These are phyloP conservation scores for Philopotamus ludificatus DNA, from an alignment of 1,140 invertebrate genomes.

Conservation along the genomic window DNA sequence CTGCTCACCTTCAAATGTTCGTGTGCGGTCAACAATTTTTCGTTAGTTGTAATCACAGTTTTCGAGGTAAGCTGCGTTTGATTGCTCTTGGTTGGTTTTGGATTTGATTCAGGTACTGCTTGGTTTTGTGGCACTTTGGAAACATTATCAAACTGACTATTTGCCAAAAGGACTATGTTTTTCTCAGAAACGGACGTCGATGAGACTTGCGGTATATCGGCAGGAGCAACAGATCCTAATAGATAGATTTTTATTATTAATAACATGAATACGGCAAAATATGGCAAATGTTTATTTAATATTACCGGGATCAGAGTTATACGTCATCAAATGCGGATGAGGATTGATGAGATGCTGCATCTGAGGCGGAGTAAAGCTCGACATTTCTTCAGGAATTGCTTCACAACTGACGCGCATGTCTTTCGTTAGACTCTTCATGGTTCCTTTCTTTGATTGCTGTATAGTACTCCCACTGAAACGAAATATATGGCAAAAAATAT, in stretches of 20 bases:
- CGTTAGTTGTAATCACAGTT: not conserved
- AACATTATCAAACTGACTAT: not conserved
- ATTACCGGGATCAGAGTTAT: constrained; percentile 53
- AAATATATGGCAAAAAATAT: no score
- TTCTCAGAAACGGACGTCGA: constrained; percentile 31
- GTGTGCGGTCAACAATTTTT: constrained; percentile 19
- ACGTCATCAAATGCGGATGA: constrained; percentile 47
- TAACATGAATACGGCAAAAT: not conserved
- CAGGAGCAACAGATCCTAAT: no score
- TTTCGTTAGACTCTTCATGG: constrained; percentile 63
- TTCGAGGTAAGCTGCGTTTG: not conserved
- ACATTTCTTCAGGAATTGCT: constrained; percentile 86
- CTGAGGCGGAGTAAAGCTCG: constrained; percentile 47
- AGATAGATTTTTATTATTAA: not conserved
- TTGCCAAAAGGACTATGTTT: constrained; percentile 11
- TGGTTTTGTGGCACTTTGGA: not conserved
- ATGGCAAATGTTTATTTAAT: constrained; percentile 6
- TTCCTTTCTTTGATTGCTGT: constrained; percentile 61
- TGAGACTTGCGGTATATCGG: constrained; percentile 13
- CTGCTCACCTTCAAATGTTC: constrained; percentile 43
- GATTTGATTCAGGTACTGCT: not conserved
- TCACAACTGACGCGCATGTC: constrained; percentile 82
- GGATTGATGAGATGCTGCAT: constrained; percentile 37
- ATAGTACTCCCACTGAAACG: constrained; percentile 45
- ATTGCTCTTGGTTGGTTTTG: not conserved